Conservation (phyloP, 2,113 vertebrate species). For the Scomber japonicus region DNA sequence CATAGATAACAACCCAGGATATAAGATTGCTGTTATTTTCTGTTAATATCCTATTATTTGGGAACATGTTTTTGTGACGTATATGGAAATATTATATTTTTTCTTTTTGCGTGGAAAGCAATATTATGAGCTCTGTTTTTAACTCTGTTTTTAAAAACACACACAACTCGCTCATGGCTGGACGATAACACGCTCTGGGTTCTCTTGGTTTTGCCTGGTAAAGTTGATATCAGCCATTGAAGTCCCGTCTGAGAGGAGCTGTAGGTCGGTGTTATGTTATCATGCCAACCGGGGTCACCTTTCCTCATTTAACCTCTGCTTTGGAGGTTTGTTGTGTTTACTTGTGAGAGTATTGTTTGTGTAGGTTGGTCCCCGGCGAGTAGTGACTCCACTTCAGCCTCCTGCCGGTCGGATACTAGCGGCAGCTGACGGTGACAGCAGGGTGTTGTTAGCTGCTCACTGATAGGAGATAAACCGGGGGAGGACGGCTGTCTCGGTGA, state of each 20-base stretch:
- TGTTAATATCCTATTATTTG: background rate
- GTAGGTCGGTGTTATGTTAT: background rate
- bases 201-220: slow-evolving; percentile 67
- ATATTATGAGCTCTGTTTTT: too few relatives aligned
- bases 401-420: background rate
- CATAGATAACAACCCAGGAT: background rate
- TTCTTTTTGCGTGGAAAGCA: background rate
- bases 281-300: slow-evolving; percentile 72
- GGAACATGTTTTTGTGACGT: background rate
- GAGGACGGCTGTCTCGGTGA: slow-evolving; percentile 67
- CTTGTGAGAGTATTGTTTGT: background rate
- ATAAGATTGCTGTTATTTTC: background rate
- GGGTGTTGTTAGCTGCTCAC: slow-evolving; percentile 65
- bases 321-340: rapidly evolving
- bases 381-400: slow-evolving; percentile 4
- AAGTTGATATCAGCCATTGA: slow-evolving; percentile 70
- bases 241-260: slow-evolving; percentile 3
- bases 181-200: background rate
- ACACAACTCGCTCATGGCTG: background rate
- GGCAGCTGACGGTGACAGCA: slow-evolving; percentile 75
- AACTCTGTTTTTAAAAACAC: too few relatives aligned
- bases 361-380: background rate
- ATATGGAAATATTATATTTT: rapidly evolving
- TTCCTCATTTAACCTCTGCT: background rate
- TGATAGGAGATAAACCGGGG: slow-evolving; percentile 74